phyloP scores from a whole-genome alignment of 1,140 invertebrate species.

The Sitobion miscanthi region DNA sequence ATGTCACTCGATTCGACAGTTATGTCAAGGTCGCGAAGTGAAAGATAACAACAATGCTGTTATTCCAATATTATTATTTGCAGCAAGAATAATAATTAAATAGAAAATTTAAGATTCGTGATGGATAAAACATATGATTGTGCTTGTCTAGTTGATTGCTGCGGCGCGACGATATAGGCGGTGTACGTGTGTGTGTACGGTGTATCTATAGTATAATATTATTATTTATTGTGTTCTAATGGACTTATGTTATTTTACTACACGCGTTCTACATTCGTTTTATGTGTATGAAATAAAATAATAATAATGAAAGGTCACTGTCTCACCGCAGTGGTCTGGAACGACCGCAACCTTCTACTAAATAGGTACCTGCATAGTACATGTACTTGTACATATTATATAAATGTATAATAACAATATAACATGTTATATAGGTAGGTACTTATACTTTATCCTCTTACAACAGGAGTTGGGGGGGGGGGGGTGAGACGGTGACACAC shows the following conservation, averaged over 20 bases:
- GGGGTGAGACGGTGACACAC: too few relatives aligned
- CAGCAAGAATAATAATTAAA: neutral
- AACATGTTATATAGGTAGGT: too few relatives aligned
- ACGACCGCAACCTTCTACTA: slow-evolving; percentile 24
- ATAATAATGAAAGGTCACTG: slow-evolving; percentile 33
- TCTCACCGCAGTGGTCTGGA: slow-evolving; percentile 23
- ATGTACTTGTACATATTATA: neutral
- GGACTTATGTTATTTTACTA: neutral
- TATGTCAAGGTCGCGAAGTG: neutral
- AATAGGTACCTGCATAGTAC: neutral
- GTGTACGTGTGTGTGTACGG: neutral
- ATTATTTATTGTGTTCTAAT: neutral
- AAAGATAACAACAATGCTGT: neutral
- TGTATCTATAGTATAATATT: neutral
- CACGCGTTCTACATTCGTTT: neutral
- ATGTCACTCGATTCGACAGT: neutral
- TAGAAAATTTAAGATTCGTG: neutral
- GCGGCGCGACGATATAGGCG: neutral
- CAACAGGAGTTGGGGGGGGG: too few relatives aligned
- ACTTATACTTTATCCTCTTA: too few relatives aligned
- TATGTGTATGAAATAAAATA: neutral
- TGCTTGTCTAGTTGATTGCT: neutral
- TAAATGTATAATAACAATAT: neutral
- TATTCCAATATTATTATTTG: neutral
- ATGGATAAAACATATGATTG: neutral